phyloP scores from a whole-genome alignment of 2,797 vertebrate species.

The Poecile montanus region DNA sequence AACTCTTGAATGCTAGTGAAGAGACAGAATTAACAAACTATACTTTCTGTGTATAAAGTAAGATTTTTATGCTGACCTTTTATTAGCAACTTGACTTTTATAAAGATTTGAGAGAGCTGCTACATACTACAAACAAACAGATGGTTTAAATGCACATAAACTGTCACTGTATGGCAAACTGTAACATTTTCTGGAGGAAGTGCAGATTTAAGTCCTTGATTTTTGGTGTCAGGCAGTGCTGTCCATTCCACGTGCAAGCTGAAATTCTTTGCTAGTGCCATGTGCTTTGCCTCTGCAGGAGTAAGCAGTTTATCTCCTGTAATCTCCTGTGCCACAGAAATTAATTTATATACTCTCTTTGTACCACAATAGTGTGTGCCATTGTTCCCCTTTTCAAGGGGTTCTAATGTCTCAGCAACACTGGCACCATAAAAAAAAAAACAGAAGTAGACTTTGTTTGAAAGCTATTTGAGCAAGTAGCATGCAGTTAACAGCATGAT shows the following conservation, averaged over 20 bases:
- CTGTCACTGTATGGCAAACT: background rate
- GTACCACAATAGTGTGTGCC: background rate
- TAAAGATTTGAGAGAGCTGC: background rate
- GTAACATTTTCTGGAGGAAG: background rate
- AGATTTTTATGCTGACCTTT: background rate
- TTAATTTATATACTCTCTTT: constrained; percentile 34
- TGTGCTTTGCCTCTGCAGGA: constrained; percentile 21
- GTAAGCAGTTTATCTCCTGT: constrained; percentile 60
- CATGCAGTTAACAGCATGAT: background rate
- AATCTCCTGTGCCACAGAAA: constrained; percentile 18
- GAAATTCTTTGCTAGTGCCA: constrained; percentile 37
- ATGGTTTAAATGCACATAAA: background rate
- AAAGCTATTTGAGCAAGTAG: background rate
- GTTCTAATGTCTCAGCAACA: background rate
- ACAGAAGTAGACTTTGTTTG: constrained; percentile 31
- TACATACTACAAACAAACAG: background rate
- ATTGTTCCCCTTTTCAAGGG: constrained; percentile 25
- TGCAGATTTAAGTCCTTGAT: background rate
- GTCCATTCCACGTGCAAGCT: background rate
- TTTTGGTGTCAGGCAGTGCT: constrained; percentile 1
- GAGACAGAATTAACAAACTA: background rate
- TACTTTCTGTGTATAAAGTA: background rate
- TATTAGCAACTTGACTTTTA: constrained; percentile 18
- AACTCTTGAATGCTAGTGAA: background rate
- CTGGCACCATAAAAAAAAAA: background rate